Evolutionary conservation across 2,113 vertebrate genomes (phyloP), one percentile per base, ranked within the genome.

Genomic region (Platysternon megacephalum): DNA sequence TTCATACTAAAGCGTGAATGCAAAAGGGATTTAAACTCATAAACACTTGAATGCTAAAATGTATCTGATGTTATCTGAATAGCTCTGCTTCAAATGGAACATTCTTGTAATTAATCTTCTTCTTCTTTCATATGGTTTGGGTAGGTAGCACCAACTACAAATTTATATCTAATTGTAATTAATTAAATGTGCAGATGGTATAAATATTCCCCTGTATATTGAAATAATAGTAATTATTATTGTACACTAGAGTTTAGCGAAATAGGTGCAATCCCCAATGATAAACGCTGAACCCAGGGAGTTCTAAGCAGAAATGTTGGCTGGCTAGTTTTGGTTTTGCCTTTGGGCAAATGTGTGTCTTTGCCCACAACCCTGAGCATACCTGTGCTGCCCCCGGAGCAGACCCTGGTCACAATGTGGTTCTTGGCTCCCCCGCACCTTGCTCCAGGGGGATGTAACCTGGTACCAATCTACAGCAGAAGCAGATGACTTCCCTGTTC

Each of bases 401-500:
- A 72, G 16, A 6, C 8, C 53, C 35, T 2, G 6, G 44, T 53
- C 74, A 32, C 8, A 42, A 24, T 24, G 42, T 78, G 32, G 11
- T 24, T 55, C 48, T 78, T 65, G 86, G 26, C 28, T 58, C 28
- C 28, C 29, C 56, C 9, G 76, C 82, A 8, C 5, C 24, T 22
- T 74, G 2, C 52, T 32, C 1, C 4, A 44, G 11, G 2, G 8
- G 2, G 83, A 1, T 2, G 22, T 2, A 42, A 35, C 44, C 21
- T n/a, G 8, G 21, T 13, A 76, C 39, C 6, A 76, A 19, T 76
- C 11, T 44, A 68, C 35, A n/a, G 53, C 11, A 13, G 51, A 13
- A 29, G 28, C 19, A 89, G 32, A 8, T 32, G 0, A 0, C 86
- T 82, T 72, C 1, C 0, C 32, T 28, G 8, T 26, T 39, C 8